These are phyloP conservation scores for Enteromius radiatus DNA, from an alignment of 2,797 vertebrate genomes.

Conservation along the genomic window DNA sequence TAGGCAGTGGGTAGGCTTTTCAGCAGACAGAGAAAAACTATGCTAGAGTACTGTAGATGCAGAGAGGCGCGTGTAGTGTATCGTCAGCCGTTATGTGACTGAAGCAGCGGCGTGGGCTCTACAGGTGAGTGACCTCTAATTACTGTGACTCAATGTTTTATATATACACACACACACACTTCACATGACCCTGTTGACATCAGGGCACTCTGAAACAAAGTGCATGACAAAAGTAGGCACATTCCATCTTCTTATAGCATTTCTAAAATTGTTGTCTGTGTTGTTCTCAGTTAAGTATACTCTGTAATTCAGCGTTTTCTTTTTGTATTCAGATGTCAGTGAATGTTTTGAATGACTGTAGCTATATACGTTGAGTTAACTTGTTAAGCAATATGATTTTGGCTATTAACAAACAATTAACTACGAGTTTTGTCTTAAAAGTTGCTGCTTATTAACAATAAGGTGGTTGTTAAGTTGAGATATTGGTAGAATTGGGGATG, in stretches of 20 bases:
- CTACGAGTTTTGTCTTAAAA: background rate
- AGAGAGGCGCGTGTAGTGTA: conserved; percentile 59
- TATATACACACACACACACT: conserved; percentile 16
- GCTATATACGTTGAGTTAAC: background rate
- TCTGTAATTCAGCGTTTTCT: conserved; percentile 57
- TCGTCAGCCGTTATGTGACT: conserved; percentile 45
- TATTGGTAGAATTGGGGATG: too few species aligned
- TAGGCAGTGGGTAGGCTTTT: conserved; percentile 66
- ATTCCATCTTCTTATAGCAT: conserved; percentile 35
- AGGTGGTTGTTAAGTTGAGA: background rate
- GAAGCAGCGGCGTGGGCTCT: conserved; percentile 42
- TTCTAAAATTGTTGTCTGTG: conserved; percentile 20
- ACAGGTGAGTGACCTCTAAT: conserved; percentile 59
- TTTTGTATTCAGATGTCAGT: background rate
- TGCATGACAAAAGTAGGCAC: conserved; percentile 4
- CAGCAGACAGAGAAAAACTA: conserved; percentile 65
- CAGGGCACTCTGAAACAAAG: conserved; percentile 22
- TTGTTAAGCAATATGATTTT: background rate
- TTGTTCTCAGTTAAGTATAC: conserved; percentile 5
- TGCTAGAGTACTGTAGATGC: conserved; percentile 48
- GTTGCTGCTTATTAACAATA: background rate
- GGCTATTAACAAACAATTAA: background rate
- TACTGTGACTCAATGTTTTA: conserved; percentile 12
- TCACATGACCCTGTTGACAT: background rate
- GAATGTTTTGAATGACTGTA: conserved; percentile 2